Percentiles rank a stretch among this genome's conserved stretches.
These are phyloP conservation scores for Camponotus fellah DNA, from an alignment of 2,888 invertebrate species.

Conservation along the genomic window DNA sequence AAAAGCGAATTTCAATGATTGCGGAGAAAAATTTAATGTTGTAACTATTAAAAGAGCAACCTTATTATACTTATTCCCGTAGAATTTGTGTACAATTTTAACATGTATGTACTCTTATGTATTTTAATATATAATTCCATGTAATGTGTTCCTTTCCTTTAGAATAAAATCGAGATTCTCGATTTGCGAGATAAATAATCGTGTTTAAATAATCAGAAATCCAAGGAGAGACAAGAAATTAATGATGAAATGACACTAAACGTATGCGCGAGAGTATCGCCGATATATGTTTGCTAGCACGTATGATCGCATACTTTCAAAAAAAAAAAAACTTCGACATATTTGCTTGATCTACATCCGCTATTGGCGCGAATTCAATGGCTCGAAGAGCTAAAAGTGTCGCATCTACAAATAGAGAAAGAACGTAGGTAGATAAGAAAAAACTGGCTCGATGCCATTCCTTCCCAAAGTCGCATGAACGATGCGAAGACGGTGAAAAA, in stretches of 20 bases:
- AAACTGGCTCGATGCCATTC: constrained; percentile 59
- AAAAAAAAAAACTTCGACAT: constrained; percentile 74
- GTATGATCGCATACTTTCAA: constrained; percentile 74
- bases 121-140: constrained; percentile 8
- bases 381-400: constrained; percentile 79
- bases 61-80: constrained; percentile 26
- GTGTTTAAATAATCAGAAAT: not conserved
- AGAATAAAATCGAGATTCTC: not conserved
- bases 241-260: constrained; percentile 79
- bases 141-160: not conserved
- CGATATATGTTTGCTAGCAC: constrained; percentile 79
- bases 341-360: constrained; percentile 77
- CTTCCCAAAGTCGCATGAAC: not conserved
- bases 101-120: no score
- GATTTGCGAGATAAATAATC: not conserved
- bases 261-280: not conserved
- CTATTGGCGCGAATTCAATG: constrained; percentile 77
- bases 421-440: constrained; percentile 65
- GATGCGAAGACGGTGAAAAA: not conserved
- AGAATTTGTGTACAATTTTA: not conserved
- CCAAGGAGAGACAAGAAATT: constrained; percentile 21
- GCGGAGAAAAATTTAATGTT: not conserved
- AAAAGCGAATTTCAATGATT: constrained; percentile 19
- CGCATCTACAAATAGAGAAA: constrained; percentile 82
- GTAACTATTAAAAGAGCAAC: not conserved